phyloP scores from a whole-genome alignment of 2,888 invertebrate species.

The Catocala fraxini region DNA sequence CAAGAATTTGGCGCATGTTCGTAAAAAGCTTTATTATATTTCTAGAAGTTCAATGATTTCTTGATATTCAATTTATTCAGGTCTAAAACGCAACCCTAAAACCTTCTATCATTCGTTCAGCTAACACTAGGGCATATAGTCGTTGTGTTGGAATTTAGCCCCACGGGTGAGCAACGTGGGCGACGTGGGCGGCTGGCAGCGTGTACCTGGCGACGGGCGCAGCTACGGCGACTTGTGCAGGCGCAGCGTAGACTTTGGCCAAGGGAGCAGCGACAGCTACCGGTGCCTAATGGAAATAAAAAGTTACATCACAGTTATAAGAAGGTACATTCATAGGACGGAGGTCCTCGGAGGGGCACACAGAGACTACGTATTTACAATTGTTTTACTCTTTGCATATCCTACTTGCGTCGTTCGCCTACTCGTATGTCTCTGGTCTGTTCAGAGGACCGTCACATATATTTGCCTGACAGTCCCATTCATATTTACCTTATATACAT shows the following conservation, averaged over 20 bases:
- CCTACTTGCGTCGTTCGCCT: too few species aligned
- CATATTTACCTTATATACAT: too few species aligned
- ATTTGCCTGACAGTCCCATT: too few species aligned
- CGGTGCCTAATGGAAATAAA: slow-evolving; percentile 42
- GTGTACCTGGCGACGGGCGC: slow-evolving; percentile 70
- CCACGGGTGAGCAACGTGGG: slow-evolving; percentile 74
- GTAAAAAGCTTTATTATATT: not conserved
- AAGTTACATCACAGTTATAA: not conserved
- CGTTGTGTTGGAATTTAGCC: slow-evolving; percentile 60
- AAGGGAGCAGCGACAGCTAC: slow-evolving; percentile 71
- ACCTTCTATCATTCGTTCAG: slow-evolving; percentile 32
- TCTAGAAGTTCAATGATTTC: not conserved
- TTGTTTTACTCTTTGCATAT: too few species aligned
- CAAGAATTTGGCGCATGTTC: not conserved
- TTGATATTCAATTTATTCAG: slow-evolving; percentile 6
- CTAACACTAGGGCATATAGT: slow-evolving; percentile 33
- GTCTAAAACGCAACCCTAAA: slow-evolving; percentile 11
- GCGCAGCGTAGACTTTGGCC: slow-evolving; percentile 69
- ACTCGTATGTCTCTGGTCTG: too few species aligned
- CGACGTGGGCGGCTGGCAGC: slow-evolving; percentile 55
- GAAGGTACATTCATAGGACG: too few species aligned
- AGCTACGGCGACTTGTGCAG: slow-evolving; percentile 73
- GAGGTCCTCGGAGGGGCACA: too few species aligned
- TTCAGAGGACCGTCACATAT: too few species aligned
- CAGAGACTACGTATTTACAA: too few species aligned